A percentile compares a stretch with the other conserved stretches of the same genome.
These are phyloP conservation scores for Erebia aethiops DNA, from an alignment of 2,888 invertebrate genomes.

Conservation along the genomic window DNA sequence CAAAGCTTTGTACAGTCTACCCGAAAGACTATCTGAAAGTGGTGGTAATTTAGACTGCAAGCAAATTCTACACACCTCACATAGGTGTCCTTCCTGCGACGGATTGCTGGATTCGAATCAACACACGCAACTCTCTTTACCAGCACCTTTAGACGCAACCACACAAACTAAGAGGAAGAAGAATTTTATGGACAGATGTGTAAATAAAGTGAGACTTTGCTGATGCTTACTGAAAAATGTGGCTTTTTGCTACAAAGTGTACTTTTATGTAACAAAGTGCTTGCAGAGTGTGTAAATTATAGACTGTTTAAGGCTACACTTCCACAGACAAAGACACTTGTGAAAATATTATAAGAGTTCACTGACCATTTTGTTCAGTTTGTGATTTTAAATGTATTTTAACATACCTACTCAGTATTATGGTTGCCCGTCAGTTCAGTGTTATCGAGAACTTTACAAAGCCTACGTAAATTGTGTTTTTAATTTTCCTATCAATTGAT, in stretches of 20 bases:
- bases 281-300: conserved; percentile 72
- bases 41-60: conserved; percentile 64
- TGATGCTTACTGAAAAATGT: conserved; percentile 71
- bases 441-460: neutral
- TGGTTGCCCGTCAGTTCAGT: neutral
- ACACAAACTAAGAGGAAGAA: conserved; percentile 86
- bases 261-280: conserved; percentile 45
- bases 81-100: conserved; percentile 85
- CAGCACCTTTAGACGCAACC: conserved; percentile 81
- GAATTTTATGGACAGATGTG: conserved; percentile 93
- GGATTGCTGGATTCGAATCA: conserved; percentile 82
- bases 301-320: conserved; percentile 45
- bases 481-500: neutral
- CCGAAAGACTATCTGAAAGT: conserved; percentile 73
- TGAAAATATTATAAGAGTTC: conserved; percentile 40
- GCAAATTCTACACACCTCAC: conserved; percentile 63
- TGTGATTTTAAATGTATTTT: neutral
- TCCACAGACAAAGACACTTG: conserved; percentile 27
- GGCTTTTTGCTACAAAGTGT: conserved; percentile 32
- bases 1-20: conserved; percentile 71
- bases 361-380: neutral
- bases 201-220: conserved; percentile 90
- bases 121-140: conserved; percentile 81
- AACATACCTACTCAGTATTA: neutral
- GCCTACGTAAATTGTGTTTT: neutral